Conservation (phyloP, 2,113 vertebrate species). For the Tachuris rubrigastra region DNA sequence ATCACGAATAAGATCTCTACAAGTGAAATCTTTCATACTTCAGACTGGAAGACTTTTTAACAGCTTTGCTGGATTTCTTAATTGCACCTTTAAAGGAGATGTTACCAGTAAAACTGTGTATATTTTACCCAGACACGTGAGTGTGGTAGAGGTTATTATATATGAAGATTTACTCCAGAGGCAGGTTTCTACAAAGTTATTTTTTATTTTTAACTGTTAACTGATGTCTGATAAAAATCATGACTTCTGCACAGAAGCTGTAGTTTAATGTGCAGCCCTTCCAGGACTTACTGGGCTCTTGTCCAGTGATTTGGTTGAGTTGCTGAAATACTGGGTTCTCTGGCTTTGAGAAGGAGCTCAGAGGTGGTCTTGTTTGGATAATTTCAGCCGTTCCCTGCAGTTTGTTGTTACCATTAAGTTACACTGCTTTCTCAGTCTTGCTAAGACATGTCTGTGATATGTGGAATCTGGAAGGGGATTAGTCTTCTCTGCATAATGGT, state of each 20-base stretch:
- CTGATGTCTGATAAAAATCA: background rate
- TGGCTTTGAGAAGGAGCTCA: background rate
- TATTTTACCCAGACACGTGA: background rate
- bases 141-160: background rate
- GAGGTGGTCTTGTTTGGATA: background rate
- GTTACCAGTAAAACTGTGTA: background rate
- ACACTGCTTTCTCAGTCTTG: background rate
- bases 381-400: background rate
- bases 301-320: background rate
- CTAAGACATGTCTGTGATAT: background rate
- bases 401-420: background rate
- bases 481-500: background rate
- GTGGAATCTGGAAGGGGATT: background rate
- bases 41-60: background rate
- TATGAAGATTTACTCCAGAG: background rate
- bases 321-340: background rate
- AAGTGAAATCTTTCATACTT: background rate
- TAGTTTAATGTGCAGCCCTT: background rate
- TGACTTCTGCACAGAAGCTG: background rate
- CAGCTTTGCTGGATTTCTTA: background rate
- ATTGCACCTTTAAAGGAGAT: background rate
- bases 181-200: background rate
- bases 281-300: background rate
- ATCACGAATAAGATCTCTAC: background rate
- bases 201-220: background rate